Percentiles rank a stretch among this genome's conserved stretches.
phyloP scores from a whole-genome alignment of 2,797 vertebrate species.

The Amniataba percoides region DNA sequence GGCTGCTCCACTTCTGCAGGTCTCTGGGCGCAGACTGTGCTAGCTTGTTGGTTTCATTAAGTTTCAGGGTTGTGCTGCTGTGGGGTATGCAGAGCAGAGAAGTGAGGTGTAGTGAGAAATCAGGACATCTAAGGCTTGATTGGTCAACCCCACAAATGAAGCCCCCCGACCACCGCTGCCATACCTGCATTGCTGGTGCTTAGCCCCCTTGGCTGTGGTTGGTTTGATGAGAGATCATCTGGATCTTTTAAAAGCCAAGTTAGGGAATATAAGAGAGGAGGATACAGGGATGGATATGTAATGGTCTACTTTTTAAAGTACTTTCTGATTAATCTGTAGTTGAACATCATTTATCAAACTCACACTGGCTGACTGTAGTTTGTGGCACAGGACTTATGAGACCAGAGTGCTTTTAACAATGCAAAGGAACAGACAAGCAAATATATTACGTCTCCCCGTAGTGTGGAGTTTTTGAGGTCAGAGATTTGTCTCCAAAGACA shows the following conservation, averaged over 20 bases:
- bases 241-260: slow-evolving; percentile 41
- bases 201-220: slow-evolving; percentile 33
- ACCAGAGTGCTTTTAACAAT: slow-evolving; percentile 28
- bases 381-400: slow-evolving; percentile 34
- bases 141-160: slow-evolving; percentile 64
- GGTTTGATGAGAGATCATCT: slow-evolving; percentile 38
- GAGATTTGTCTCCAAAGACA: slow-evolving; percentile 45
- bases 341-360: slow-evolving; percentile 32
- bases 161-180: slow-evolving; percentile 14
- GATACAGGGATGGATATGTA: slow-evolving; percentile 1
- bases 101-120: slow-evolving; percentile 68
- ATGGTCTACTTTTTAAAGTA: slow-evolving; percentile 25
- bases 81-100: slow-evolving; percentile 75
- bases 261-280: slow-evolving; percentile 24
- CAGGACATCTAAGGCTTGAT: slow-evolving; percentile 66
- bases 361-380: slow-evolving; percentile 18
- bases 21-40: slow-evolving; percentile 78
- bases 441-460: slow-evolving; percentile 59
- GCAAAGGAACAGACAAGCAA: slow-evolving; percentile 39
- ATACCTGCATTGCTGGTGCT: slow-evolving; percentile 35
- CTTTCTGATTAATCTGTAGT: slow-evolving; percentile 24
- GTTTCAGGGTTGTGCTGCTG: slow-evolving; percentile 75
- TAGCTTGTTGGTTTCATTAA: slow-evolving; percentile 80
- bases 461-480: slow-evolving; percentile 73
- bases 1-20: slow-evolving; percentile 81